These are phyloP conservation scores for Pedetes capensis DNA, from an alignment of 2,113 vertebrate genomes.

Conservation along the genomic window DNA sequence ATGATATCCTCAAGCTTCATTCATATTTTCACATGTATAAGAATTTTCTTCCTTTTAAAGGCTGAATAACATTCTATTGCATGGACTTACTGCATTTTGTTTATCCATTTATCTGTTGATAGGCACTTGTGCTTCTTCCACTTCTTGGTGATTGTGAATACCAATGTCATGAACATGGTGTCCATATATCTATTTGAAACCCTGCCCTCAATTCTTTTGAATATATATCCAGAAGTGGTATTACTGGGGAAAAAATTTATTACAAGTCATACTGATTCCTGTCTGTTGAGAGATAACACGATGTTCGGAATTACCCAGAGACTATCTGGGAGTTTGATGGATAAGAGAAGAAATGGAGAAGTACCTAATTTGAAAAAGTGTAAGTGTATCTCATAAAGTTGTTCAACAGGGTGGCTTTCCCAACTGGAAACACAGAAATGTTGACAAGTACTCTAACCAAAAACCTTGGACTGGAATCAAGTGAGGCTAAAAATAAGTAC, in stretches of 20 bases:
- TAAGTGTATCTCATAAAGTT: not conserved
- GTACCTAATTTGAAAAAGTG: conserved; percentile 43
- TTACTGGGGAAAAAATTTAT: not conserved
- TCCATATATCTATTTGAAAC: not conserved
- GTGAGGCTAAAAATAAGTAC: conserved; percentile 57
- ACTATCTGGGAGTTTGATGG: not conserved
- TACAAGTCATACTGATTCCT: conserved; percentile 15
- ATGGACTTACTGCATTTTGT: not conserved
- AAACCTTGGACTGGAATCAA: conserved; percentile 37
- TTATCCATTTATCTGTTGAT: not conserved
- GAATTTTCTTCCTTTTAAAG: conserved; percentile 18
- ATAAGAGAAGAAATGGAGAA: not conserved
- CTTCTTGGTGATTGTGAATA: not conserved
- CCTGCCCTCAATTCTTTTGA: not conserved
- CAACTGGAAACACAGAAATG: conserved; percentile 30
- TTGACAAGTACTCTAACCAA: conserved; percentile 20
- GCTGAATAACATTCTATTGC: not conserved
- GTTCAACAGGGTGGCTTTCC: not conserved
- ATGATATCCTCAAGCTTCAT: not conserved
- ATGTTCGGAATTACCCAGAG: conserved; percentile 64
- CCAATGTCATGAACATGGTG: not conserved
- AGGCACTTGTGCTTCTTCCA: not conserved
- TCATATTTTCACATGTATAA: not conserved
- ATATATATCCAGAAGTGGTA: not conserved
- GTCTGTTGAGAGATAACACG: conserved; percentile 60